A percentile compares a stretch with the other conserved stretches of the same genome.
These are phyloP conservation scores for Rhabdomys pumilio DNA, from an alignment of 2,797 vertebrate genomes.

Conservation along the genomic window DNA sequence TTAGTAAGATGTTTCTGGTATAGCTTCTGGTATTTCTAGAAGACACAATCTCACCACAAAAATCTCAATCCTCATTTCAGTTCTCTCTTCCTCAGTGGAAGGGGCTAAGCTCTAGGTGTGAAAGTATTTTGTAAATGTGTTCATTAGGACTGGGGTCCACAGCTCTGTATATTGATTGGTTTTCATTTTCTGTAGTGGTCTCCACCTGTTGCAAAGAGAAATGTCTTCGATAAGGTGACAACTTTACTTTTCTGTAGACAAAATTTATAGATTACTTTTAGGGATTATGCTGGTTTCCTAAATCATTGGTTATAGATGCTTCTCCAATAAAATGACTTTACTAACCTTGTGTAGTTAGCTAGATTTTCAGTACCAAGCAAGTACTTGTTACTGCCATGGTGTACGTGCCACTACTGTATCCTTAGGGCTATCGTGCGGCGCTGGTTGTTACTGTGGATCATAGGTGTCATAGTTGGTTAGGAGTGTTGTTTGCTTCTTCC, in stretches of 20 bases:
- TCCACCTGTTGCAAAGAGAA: neutral
- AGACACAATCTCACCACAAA: neutral
- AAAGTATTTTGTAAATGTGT: too few species aligned
- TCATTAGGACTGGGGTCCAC: neutral
- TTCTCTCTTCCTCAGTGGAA: neutral
- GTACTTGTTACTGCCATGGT: neutral
- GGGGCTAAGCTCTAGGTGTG: neutral
- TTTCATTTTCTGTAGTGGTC: neutral
- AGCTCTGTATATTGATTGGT: neutral
- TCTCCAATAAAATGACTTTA: neutral
- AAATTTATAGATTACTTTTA: neutral
- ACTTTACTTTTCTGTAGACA: neutral
- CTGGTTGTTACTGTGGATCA: neutral
- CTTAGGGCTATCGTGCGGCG: too few species aligned
- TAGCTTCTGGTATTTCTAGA: neutral
- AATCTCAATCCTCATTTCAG: neutral
- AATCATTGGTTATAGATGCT: neutral
- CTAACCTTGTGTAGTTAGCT: neutral
- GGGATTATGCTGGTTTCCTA: neutral
- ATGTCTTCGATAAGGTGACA: neutral
- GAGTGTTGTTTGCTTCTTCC: neutral
- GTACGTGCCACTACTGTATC: neutral
- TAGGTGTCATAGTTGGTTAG: neutral
- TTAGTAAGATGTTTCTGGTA: neutral
- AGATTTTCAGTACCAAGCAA: neutral